Evolutionary conservation across 2,113 vertebrate species (phyloP).

Genomic region (Cynoglossus semilaevis): DNA sequence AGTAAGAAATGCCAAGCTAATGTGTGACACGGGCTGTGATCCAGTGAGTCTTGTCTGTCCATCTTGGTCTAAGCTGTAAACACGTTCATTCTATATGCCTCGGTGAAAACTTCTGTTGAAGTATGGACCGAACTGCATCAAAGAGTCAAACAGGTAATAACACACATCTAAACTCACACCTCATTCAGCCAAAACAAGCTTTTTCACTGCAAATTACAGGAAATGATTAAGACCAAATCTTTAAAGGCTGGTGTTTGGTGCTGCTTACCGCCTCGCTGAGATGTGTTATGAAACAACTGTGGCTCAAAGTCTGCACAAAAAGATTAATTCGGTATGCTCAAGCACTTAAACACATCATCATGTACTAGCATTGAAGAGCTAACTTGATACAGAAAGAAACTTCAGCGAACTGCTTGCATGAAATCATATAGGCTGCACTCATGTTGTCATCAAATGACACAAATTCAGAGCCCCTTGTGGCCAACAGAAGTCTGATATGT

Average conservation of each 20-base stretch:
- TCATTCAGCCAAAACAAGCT: conserved; percentile 26
- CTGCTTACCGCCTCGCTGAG: conserved; percentile 47
- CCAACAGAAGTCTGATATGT: too few species aligned
- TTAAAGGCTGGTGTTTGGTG: conserved; percentile 48
- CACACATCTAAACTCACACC: conserved; percentile 9
- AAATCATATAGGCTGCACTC: too few species aligned
- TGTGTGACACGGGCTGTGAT: conserved; percentile 18
- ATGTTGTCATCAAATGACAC: too few species aligned
- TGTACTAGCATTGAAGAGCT: too few species aligned
- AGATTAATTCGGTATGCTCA: conserved; percentile 58
- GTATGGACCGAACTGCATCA: too few species aligned
- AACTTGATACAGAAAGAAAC: too few species aligned
- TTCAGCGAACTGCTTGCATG: too few species aligned
- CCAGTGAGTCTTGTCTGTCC: conserved; percentile 36
- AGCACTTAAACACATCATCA: conserved; percentile 27
- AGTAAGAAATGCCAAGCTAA: conserved; percentile 16
- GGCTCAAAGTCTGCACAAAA: conserved; percentile 63
- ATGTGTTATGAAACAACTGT: conserved; percentile 65
- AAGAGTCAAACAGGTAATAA: background rate
- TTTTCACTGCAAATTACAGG: conserved; percentile 65
- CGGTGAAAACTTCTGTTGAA: too few species aligned
- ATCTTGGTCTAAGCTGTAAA: too few species aligned
- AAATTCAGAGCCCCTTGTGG: too few species aligned
- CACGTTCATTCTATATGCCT: too few species aligned
- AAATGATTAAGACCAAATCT: conserved; percentile 67